Evolutionary conservation across 1,140 invertebrate genomes (phyloP).

Genomic region (Drosophila littoralis): DNA sequence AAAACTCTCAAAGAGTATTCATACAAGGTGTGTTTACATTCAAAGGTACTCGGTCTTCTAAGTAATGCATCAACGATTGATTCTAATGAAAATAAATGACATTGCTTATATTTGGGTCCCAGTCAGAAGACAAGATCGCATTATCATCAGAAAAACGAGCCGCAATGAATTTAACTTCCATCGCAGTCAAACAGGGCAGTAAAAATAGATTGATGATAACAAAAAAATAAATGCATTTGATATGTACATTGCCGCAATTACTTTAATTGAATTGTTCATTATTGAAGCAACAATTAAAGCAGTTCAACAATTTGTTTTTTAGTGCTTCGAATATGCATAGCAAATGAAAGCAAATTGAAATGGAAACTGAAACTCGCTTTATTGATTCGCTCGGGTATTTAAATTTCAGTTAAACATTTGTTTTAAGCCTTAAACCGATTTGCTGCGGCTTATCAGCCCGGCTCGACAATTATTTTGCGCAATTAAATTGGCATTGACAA

Average conservation of each 20-base stretch:
- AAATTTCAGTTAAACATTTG: slow-evolving; percentile 14
- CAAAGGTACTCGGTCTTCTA: too few relatives aligned
- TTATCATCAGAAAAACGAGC: too few relatives aligned
- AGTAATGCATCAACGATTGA: too few relatives aligned
- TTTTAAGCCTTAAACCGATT: slow-evolving; percentile 7
- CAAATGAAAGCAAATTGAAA: background rate
- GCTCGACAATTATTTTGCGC: background rate
- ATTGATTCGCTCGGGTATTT: slow-evolving; percentile 3
- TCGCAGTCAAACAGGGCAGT: too few relatives aligned
- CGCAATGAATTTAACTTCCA: too few relatives aligned
- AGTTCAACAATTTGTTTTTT: background rate
- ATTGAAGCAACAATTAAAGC: background rate
- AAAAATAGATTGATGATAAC: background rate
- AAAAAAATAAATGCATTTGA: slow-evolving; percentile 7
- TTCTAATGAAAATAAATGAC: too few relatives aligned
- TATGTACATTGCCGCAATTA: background rate
- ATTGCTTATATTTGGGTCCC: too few relatives aligned
- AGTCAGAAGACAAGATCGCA: too few relatives aligned
- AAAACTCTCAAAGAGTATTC: too few relatives aligned
- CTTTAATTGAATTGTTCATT: background rate
- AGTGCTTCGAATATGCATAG: background rate
- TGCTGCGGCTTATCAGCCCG: slow-evolving; percentile 1
- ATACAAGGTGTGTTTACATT: too few relatives aligned
- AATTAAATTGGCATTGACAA: background rate
- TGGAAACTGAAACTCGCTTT: background rate